Conservation (phyloP, 2,888 invertebrate genomes). For the Tupiocoris notatus region DNA sequence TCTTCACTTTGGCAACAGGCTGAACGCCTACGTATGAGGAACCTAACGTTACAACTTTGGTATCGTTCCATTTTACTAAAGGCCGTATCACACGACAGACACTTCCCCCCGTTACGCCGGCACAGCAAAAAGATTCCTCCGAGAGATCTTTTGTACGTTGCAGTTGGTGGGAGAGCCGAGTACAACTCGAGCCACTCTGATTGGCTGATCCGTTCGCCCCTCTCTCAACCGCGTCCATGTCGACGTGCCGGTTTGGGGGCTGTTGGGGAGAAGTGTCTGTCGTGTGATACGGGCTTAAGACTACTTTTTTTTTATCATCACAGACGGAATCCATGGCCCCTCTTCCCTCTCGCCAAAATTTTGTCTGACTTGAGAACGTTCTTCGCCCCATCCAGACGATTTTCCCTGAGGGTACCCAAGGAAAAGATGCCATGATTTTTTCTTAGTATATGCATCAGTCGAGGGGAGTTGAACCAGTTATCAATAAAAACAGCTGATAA, state of each 20-base stretch:
- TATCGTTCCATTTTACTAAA: constrained; percentile 49
- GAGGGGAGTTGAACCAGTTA: neutral
- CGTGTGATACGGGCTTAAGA: no score
- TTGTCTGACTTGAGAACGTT: neutral
- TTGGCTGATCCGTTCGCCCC: no score
- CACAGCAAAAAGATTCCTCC: no score
- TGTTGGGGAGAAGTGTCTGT: no score
- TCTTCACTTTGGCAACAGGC: constrained; percentile 41
- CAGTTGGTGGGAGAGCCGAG: no score
- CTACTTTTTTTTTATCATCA: constrained; percentile 42
- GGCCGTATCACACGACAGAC: no score
- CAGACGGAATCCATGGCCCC: constrained; percentile 5
- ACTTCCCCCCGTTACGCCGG: no score
- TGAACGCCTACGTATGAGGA: constrained; percentile 45
- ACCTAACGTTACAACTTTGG: constrained; percentile 47
- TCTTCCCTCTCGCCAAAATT: neutral
- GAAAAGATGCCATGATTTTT: neutral
- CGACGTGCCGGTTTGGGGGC: no score
- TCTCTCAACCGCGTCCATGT: no score
- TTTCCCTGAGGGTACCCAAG: neutral
- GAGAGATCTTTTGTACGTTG: no score
- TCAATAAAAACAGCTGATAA: neutral
- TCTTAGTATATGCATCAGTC: constrained; percentile 4
- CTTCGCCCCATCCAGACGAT: neutral
- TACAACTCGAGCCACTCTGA: no score